Conservation (phyloP, 2,888 invertebrate species). For the Spilarctia lutea region DNA sequence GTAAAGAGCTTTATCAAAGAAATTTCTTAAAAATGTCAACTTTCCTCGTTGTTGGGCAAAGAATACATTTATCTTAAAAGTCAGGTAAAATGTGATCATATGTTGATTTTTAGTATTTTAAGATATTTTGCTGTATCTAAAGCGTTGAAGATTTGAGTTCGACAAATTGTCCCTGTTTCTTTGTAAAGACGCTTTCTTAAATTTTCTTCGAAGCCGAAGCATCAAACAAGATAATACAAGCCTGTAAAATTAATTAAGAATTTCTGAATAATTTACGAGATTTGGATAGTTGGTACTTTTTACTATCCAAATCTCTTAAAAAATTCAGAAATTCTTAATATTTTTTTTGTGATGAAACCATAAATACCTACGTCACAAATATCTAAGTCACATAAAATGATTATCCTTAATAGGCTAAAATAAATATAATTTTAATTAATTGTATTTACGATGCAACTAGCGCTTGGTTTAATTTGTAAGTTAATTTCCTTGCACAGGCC, state of each 20-base stretch:
- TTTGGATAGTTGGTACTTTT: too few relatives aligned
- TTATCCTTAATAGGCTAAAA: background rate
- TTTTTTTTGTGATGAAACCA: too few relatives aligned
- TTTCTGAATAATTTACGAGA: too few relatives aligned
- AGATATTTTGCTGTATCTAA: background rate
- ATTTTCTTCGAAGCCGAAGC: too few relatives aligned
- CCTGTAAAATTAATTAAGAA: too few relatives aligned
- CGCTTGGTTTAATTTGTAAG: slow-evolving; percentile 55
- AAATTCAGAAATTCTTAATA: too few relatives aligned
- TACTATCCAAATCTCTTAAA: background rate
- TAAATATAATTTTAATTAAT: background rate
- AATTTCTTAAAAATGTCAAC: background rate
- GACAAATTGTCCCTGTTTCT: too few relatives aligned
- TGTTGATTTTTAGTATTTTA: background rate
- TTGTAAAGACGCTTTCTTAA: too few relatives aligned
- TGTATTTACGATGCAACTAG: slow-evolving; percentile 15
- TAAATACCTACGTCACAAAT: background rate
- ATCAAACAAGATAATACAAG: too few relatives aligned
- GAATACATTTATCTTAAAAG: background rate
- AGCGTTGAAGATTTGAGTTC: too few relatives aligned
- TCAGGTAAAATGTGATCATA: background rate
- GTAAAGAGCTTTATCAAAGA: too few relatives aligned
- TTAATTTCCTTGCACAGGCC: slow-evolving; percentile 52
- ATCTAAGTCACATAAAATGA: background rate
- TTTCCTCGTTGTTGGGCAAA: background rate